Evolutionary conservation across 2,113 vertebrate genomes (phyloP), one percentile per base, ranked within the genome.

Genomic region (Bubo scandiacus): DNA sequence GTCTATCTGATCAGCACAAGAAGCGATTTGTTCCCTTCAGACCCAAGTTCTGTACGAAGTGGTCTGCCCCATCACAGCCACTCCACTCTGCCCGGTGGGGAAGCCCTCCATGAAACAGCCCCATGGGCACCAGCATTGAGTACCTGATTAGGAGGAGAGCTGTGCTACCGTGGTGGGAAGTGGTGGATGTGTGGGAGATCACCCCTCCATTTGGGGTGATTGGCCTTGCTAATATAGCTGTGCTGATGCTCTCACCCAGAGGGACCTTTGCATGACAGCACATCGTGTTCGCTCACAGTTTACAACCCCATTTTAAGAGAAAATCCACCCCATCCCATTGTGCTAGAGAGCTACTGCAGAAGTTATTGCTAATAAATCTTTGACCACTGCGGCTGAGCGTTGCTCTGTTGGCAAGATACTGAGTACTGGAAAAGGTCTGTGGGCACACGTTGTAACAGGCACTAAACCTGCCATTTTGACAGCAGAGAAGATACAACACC

Each of bases 91-190:
- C 49, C 14, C 8, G 0, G 1, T 13, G 21, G 40, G 26, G 52
- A 81, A 71, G n/a, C 36, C 40, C 65, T 51, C 20, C 6, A 1
- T 20, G n/a, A 86, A 77, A 86, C 8, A 29, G 6, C 19, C 22
- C 23, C 58, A 38, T 9, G 17, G 36, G 25, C 1, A 1, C 61
- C 61, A 63, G 43, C 62, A 65, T 16, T 32, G 12, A 45, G 43
- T 6, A 63, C 7, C 58, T 15, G 52, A 49, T 3, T 16, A 67
- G 23, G 15, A 81, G 15, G 34, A 18, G 54, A 85, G 38, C 3
- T 0, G 4, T 5, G 7, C 12, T 59, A 38, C 2, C 0, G 38
- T 10, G 18, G 17, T 59, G 49, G 49, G 34, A 88, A 58, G 21
- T 1, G 4, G 21, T 9, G 21, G 29, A 74, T 10, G 34, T 27